A percentile compares a stretch with the other conserved stretches of the same genome.
phyloP scores from a whole-genome alignment of 23 tunicate genomes.

The Ciona savignyi region DNA sequence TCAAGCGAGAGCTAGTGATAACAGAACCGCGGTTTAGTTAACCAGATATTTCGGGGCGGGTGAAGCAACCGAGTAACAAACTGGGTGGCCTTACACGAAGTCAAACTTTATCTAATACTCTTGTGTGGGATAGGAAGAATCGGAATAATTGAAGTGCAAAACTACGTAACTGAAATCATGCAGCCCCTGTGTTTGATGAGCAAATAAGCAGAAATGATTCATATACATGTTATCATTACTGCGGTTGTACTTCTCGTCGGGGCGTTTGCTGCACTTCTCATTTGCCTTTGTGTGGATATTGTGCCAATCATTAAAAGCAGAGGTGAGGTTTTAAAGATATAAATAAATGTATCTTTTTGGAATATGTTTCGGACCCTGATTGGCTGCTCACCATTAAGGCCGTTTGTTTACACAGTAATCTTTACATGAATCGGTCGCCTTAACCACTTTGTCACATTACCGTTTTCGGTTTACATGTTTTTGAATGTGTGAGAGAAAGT shows the following conservation, averaged over 20 bases:
- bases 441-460: no score
- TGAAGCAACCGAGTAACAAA: not conserved
- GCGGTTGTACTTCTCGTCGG: conserved; percentile 56
- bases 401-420: no score
- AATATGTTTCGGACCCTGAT: not conserved
- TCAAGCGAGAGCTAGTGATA: not conserved
- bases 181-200: not conserved
- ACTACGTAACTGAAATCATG: not conserved
- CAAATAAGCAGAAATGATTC: conserved; percentile 27
- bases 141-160: no score
- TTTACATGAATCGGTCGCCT: no score
- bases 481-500: not conserved
- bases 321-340: conserved; percentile 46
- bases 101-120: no score
- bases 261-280: conserved; percentile 52
- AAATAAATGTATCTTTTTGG: not conserved
- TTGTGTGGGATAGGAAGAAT: no score
- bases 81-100: not conserved
- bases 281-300: conserved; percentile 75
- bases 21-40: not conserved
- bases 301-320: conserved; percentile 74
- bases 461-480: no score
- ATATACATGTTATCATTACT: conserved; percentile 40
- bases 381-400: no score
- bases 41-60: not conserved